A percentile compares a stretch with the other conserved stretches of the same genome.
Evolutionary conservation across 92 coral and sea anemone species (phyloP).

Genomic region (Plumapathes pennacea): DNA sequence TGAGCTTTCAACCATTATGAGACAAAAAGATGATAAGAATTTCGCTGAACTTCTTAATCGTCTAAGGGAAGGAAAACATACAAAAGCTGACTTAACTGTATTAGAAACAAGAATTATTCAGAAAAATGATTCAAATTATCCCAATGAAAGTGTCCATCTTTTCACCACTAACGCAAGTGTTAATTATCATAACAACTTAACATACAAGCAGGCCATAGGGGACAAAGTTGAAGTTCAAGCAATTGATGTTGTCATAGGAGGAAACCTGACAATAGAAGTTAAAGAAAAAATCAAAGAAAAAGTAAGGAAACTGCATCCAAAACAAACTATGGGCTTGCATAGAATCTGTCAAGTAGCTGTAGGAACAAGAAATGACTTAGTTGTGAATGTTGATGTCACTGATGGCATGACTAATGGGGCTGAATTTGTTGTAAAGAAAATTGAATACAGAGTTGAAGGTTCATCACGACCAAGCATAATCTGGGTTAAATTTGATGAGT

Average conservation of each 20-base stretch:
- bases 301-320: conserved; percentile 49
- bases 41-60: conserved; percentile 75
- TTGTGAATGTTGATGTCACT: conserved; percentile 54
- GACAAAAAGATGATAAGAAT: conserved; percentile 63
- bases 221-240: conserved; percentile 52
- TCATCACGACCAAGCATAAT: conserved; percentile 64
- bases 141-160: conserved; percentile 36
- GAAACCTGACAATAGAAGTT: conserved; percentile 44
- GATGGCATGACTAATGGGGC: conserved; percentile 79
- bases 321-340: conserved; percentile 61
- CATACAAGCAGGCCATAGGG: conserved; percentile 8
- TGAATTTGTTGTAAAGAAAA: conserved; percentile 54
- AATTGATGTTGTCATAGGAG: conserved; percentile 62
- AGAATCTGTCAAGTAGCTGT: conserved; percentile 26
- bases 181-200: conserved; percentile 29
- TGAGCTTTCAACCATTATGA: conserved; percentile 56
- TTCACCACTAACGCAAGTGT: conserved; percentile 52
- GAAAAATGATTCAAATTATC: conserved; percentile 16
- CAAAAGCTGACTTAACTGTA: conserved; percentile 28
- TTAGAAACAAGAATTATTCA: conserved; percentile 31
- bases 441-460: conserved; percentile 58
- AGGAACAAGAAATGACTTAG: conserved; percentile 61
- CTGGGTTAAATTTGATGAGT: conserved; percentile 60
- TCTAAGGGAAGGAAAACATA: conserved; percentile 64
- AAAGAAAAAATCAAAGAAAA: conserved; percentile 44